Conservation (phyloP, 2,113 vertebrate species). For the Phaethon lepturus region DNA sequence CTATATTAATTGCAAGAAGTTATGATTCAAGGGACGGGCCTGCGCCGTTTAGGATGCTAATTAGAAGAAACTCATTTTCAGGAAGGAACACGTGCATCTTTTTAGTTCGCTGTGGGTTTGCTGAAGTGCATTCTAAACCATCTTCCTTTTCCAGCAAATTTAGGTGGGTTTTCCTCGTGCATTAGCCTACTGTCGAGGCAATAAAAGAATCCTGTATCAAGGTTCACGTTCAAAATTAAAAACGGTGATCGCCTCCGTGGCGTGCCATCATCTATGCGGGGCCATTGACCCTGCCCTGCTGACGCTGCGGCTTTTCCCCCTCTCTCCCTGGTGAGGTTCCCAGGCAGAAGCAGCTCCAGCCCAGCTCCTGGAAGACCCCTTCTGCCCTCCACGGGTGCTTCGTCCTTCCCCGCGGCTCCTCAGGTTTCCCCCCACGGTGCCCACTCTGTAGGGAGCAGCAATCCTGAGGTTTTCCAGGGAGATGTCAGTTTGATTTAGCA, state of each 20-base stretch:
- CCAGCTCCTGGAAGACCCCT: not conserved
- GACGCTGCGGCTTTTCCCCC: not conserved
- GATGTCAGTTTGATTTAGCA: not conserved
- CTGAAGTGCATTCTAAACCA: not conserved
- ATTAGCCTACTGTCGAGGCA: not conserved
- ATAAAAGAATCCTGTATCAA: not conserved
- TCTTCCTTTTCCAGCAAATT: not conserved
- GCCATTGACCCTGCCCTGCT: not conserved
- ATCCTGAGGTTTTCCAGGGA: not conserved
- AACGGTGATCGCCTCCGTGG: not conserved
- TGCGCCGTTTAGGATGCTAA: slow-evolving; percentile 1
- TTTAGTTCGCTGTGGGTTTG: not conserved
- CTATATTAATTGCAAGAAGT: slow-evolving; percentile 27
- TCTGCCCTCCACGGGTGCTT: not conserved
- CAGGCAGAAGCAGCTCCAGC: not conserved
- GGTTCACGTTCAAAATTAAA: not conserved
- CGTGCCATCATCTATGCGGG: not conserved
- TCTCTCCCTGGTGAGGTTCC: not conserved
- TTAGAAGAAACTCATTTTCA: not conserved
- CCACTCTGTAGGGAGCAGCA: not conserved
- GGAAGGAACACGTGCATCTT: not conserved
- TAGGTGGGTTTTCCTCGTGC: not conserved
- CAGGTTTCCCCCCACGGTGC: not conserved
- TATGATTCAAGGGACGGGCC: slow-evolving; percentile 8
- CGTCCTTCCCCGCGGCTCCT: not conserved